Conservation (phyloP, 2,797 vertebrate genomes). For the Pangasius mekongensis region DNA sequence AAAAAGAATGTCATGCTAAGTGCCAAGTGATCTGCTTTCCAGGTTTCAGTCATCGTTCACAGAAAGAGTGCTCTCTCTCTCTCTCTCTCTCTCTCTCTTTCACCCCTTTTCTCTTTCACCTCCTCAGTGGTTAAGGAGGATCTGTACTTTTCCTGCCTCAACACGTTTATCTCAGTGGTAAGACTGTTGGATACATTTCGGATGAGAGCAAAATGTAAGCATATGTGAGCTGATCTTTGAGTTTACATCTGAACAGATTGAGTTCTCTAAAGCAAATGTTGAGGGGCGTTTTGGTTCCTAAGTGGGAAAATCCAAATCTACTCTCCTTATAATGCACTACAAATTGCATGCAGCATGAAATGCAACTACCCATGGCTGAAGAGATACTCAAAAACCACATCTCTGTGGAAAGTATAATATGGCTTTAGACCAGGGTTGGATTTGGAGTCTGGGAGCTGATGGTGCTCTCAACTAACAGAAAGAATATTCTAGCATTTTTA, state of each 20-base stretch:
- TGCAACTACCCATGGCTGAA: neutral
- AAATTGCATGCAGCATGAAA: constrained; percentile 11
- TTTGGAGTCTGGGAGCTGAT: constrained; percentile 7
- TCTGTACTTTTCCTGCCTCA: neutral
- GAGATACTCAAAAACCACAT: neutral
- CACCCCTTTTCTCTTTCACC: neutral
- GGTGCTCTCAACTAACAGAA: neutral
- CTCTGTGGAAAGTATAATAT: constrained; percentile 5
- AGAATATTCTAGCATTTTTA: neutral
- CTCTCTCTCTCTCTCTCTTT: neutral
- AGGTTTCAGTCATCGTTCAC: constrained; percentile 18
- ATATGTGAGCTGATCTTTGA: constrained; percentile 16
- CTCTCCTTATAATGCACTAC: neutral
- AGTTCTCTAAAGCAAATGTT: neutral
- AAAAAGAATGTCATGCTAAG: constrained; percentile 37
- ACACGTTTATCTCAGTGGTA: constrained; percentile 15
- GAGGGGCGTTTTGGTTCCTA: neutral
- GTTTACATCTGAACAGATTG: neutral
- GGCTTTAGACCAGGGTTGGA: neutral
- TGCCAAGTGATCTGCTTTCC: constrained; percentile 43
- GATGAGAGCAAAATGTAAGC: neutral
- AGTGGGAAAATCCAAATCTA: neutral
- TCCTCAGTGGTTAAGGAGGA: constrained; percentile 4
- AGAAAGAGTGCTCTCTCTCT: neutral
- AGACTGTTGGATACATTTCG: neutral